A percentile compares a stretch with the other conserved stretches of the same genome.
Conservation (phyloP, 2,113 vertebrate species). For the Circaetus gallicus region DNA sequence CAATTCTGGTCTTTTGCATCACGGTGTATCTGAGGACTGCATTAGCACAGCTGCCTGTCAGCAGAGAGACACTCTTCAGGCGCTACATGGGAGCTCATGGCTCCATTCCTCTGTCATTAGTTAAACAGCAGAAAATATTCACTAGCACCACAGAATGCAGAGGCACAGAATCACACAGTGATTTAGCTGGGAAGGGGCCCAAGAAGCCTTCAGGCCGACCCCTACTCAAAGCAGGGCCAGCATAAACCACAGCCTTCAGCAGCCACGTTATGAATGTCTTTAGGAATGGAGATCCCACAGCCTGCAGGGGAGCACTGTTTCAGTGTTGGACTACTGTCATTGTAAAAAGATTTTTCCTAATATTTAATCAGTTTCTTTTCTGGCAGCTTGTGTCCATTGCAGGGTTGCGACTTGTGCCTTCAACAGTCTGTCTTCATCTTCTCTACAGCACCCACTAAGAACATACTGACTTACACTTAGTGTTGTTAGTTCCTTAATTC, state of each 20-base stretch:
- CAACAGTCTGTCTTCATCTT: neutral
- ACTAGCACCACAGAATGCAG: neutral
- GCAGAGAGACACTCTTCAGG: neutral
- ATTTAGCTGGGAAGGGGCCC: neutral
- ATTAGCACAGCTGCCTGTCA: neutral
- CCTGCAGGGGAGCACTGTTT: neutral
- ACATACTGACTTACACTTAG: neutral
- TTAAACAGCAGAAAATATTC: neutral
- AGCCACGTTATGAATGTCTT: rapidly evolving
- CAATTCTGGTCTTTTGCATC: neutral
- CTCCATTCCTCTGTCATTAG: neutral
- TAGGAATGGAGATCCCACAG: neutral
- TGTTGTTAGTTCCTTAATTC: neutral
- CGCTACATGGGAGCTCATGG: neutral
- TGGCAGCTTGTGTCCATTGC: neutral
- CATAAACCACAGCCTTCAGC: neutral
- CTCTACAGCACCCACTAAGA: neutral
- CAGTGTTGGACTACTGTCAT: too few species aligned
- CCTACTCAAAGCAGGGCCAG: neutral
- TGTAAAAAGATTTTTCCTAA: neutral
- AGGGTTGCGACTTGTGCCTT: neutral
- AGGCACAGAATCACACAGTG: neutral
- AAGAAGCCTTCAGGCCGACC: neutral
- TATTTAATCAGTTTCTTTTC: neutral
- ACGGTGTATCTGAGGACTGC: neutral